Evolutionary conservation across 2,888 invertebrate species (phyloP).

Genomic region (Physocephala rufipes): DNA sequence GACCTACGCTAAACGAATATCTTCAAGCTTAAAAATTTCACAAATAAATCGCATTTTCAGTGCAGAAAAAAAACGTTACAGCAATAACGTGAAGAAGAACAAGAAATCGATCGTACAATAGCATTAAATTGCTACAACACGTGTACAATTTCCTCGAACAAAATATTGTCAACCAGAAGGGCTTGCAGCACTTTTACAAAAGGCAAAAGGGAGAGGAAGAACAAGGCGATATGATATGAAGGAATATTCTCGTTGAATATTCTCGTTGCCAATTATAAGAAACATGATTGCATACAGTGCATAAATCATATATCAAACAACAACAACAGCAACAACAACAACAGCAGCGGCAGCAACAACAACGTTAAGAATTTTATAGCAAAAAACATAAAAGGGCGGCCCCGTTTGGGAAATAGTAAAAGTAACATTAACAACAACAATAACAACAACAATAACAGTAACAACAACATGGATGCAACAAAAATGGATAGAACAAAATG

Average conservation of each 20-base stretch:
- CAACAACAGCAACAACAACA: slow-evolving; percentile 15
- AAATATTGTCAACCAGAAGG: slow-evolving; percentile 30
- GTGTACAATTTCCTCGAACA: slow-evolving; percentile 29
- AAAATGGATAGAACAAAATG: slow-evolving; percentile 16
- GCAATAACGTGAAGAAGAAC: slow-evolving; percentile 19
- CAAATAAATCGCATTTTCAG: slow-evolving; percentile 12
- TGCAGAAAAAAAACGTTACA: background rate
- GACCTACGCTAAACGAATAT: too few species aligned
- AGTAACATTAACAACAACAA: too few species aligned
- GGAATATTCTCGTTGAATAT: too few species aligned
- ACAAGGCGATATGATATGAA: too few species aligned
- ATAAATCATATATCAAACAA: slow-evolving; percentile 33
- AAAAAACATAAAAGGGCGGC: too few species aligned
- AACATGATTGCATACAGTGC: slow-evolving; percentile 27
- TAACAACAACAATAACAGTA: slow-evolving; percentile 25
- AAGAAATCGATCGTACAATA: too few species aligned
- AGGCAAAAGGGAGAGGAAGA: slow-evolving; percentile 16
- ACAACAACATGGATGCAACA: slow-evolving; percentile 34
- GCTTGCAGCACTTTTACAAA: background rate
- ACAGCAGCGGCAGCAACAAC: slow-evolving; percentile 15
- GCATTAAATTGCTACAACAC: too few species aligned
- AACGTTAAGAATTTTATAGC: too few species aligned
- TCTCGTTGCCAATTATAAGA: slow-evolving; percentile 39
- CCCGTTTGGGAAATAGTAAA: too few species aligned
- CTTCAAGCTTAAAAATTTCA: too few species aligned